Percentiles rank a stretch among this genome's conserved stretches.
phyloP scores from a whole-genome alignment of 2,113 vertebrate species.

The Phainopepla nitens region DNA sequence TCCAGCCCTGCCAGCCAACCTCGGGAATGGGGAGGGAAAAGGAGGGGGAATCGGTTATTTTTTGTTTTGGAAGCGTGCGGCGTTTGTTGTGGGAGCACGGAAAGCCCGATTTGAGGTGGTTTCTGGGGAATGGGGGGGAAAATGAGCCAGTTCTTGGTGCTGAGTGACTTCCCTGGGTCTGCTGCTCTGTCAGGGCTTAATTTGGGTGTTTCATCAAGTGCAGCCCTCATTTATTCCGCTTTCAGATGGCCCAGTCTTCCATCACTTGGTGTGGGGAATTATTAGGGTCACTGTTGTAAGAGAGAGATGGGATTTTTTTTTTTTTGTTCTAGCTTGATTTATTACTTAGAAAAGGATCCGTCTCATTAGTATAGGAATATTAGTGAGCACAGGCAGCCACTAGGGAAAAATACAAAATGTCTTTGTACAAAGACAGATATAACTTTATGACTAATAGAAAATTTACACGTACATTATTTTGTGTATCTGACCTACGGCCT shows the following conservation, averaged over 20 bases:
- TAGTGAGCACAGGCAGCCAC: no score
- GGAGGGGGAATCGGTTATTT: background rate
- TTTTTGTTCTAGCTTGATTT: no score
- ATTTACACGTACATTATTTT: no score
- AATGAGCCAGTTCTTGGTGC: background rate
- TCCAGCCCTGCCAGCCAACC: background rate
- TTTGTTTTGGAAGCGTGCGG: background rate
- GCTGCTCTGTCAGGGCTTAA: background rate
- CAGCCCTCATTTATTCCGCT: background rate
- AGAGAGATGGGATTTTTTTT: no score
- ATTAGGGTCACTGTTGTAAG: no score
- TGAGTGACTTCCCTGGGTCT: background rate
- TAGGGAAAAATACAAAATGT: no score
- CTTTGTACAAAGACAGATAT: no score
- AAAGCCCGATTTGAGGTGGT: background rate
- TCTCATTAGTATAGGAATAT: no score
- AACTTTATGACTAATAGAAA: no score
- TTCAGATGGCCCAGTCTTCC: background rate
- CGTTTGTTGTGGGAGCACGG: background rate
- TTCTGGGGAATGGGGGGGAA: background rate
- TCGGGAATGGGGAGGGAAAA: background rate
- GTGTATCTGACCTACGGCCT: no score
- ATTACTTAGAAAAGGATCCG: no score
- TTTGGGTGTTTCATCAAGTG: background rate
- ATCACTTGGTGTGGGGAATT: no score